These are phyloP conservation scores for Mallateleia sp. DNA, from an alignment of 2,888 invertebrate species.

Conservation along the genomic window DNA sequence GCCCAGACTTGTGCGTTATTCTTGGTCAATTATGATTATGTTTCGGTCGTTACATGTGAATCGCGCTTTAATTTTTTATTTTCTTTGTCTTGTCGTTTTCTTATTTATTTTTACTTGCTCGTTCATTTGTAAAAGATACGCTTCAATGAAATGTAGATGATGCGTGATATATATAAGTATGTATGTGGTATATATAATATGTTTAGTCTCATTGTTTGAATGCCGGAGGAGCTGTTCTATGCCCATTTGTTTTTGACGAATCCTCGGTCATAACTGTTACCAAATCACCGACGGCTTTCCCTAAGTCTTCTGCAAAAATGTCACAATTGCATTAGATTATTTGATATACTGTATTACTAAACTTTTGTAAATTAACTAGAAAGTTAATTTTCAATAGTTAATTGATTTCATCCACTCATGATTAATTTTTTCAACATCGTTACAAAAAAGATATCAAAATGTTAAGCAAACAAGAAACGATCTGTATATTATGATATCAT, in stretches of 20 bases:
- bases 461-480: too few relatives aligned
- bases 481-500: too few relatives aligned
- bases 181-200: slow-evolving; percentile 57
- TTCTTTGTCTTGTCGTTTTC: background rate
- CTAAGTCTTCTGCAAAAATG: slow-evolving; percentile 93
- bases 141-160: slow-evolving; percentile 67
- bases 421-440: too few relatives aligned
- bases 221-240: slow-evolving; percentile 87
- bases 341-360: too few relatives aligned
- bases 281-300: slow-evolving; percentile 96
- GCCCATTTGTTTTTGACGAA: slow-evolving; percentile 85
- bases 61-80: slow-evolving; percentile 35
- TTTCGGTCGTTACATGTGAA: slow-evolving; percentile 75
- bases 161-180: slow-evolving; percentile 63
- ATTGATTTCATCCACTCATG: too few relatives aligned
- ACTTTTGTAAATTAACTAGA: too few relatives aligned
- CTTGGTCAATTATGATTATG: slow-evolving; percentile 85
- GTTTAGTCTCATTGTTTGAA: slow-evolving; percentile 85
- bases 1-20: slow-evolving; percentile 87
- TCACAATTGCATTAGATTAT: slow-evolving; percentile 7
- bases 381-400: background rate
- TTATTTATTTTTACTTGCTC: slow-evolving; percentile 31
- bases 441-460: too few relatives aligned
- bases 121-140: slow-evolving; percentile 63
- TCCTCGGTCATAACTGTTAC: slow-evolving; percentile 97